Conservation (phyloP, 2,888 invertebrate genomes). For the Sclerodermus sp. region DNA sequence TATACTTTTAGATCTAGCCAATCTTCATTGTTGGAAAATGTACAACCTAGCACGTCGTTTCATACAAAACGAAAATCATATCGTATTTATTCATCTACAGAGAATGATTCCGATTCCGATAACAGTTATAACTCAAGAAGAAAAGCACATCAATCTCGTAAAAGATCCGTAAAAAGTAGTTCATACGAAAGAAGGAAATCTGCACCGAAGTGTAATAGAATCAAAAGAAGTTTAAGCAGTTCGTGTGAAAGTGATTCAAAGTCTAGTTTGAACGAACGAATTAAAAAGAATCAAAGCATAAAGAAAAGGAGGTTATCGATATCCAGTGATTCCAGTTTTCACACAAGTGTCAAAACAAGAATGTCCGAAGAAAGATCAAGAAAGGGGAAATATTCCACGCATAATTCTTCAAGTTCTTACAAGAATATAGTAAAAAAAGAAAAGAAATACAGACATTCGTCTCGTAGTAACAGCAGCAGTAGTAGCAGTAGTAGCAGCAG, state of each 20-base stretch:
- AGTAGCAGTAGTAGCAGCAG: conserved; percentile 1
- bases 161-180: neutral
- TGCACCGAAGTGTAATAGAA: conserved; percentile 8
- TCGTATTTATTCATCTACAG: no score
- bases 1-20: neutral
- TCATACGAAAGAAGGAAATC: no score
- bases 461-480: neutral
- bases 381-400: conserved; percentile 12
- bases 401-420: conserved; percentile 14
- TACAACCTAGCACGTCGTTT: conserved; percentile 27
- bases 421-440: conserved; percentile 22
- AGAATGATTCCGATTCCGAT: conserved; percentile 4
- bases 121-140: conserved; percentile 19
- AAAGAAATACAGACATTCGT: conserved; percentile 17
- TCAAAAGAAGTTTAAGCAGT: conserved; percentile 18
- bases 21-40: neutral
- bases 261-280: conserved; percentile 8
- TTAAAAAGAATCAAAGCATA: conserved; percentile 13
- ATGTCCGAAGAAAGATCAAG: conserved; percentile 13
- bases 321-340: conserved; percentile 26
- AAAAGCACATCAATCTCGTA: neutral
- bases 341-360: conserved; percentile 13
- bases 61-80: conserved; percentile 4
- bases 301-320: conserved; percentile 20
- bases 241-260: conserved; percentile 26